These are phyloP conservation scores for Aspidiotus rigidus DNA, from an alignment of 2,888 invertebrate species.

Conservation along the genomic window DNA sequence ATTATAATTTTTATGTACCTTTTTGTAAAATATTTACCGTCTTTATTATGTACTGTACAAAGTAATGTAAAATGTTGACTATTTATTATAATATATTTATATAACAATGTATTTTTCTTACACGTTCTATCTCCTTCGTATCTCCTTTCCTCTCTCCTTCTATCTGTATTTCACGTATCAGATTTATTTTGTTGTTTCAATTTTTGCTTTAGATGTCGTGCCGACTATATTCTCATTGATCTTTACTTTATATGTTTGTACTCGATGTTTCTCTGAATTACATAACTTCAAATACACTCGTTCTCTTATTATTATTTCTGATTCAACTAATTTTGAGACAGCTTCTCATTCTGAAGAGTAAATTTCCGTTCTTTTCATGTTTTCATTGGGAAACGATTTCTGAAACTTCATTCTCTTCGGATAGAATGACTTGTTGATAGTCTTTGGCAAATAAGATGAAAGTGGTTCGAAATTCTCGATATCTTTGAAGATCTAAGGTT, in stretches of 20 bases:
- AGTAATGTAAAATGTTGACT: constrained; percentile 18
- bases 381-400: not conserved
- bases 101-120: not conserved
- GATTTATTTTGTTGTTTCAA: constrained; percentile 22
- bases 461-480: too few relatives aligned
- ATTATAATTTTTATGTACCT: not conserved
- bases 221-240: constrained; percentile 29
- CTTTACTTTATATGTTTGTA: constrained; percentile 33
- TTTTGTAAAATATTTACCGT: constrained; percentile 18
- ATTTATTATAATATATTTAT: constrained; percentile 11
- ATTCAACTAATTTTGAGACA: too few relatives aligned
- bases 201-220: constrained; percentile 31
- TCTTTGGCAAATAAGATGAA: too few relatives aligned
- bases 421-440: too few relatives aligned
- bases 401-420: not conserved
- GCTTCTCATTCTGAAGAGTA: too few relatives aligned
- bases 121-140: constrained; percentile 20
- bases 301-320: not conserved
- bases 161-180: constrained; percentile 6
- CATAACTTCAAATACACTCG: constrained; percentile 16
- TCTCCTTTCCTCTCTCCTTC: constrained; percentile 18
- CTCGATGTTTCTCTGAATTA: constrained; percentile 28
- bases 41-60: constrained; percentile 14
- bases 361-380: not conserved
- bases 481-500: too few relatives aligned